Evolutionary conservation across 2,888 invertebrate genomes (phyloP).

Genomic region (Drosophila picticornis): DNA sequence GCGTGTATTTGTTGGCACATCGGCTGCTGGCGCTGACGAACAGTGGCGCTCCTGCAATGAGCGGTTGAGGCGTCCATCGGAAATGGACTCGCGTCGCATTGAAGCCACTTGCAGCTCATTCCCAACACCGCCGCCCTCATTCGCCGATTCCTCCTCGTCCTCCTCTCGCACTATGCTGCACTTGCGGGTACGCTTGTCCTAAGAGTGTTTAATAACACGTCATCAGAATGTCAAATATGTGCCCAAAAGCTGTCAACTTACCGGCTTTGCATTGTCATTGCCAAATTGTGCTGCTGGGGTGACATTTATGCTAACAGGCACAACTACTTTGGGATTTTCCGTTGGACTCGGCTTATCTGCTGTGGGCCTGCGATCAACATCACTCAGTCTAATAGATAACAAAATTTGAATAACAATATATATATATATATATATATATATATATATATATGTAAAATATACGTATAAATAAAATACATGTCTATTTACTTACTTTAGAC

Average conservation of each 20-base stretch:
- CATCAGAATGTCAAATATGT: not conserved
- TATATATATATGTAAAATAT: no score
- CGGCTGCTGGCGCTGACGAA: slow-evolving; percentile 67
- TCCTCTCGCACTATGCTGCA: slow-evolving; percentile 97
- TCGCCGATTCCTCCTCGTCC: slow-evolving; percentile 94
- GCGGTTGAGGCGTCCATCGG: slow-evolving; percentile 91
- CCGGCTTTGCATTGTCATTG: slow-evolving; percentile 75
- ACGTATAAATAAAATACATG: not conserved
- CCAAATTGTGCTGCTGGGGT: slow-evolving; percentile 72
- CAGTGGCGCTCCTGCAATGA: slow-evolving; percentile 87
- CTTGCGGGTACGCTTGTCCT: slow-evolving; percentile 89
- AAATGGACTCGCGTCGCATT: slow-evolving; percentile 90
- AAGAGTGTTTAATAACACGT: not conserved
- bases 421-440: not conserved
- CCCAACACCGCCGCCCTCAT: slow-evolving; percentile 85
- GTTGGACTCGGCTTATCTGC: slow-evolving; percentile 70
- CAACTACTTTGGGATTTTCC: slow-evolving; percentile 75
- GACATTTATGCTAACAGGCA: slow-evolving; percentile 82
- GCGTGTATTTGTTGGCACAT: slow-evolving; percentile 86
- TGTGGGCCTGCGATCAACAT: slow-evolving; percentile 49
- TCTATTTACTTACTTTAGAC: slow-evolving; percentile 62
- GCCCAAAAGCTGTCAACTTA: slow-evolving; percentile 22
- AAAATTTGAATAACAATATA: not conserved
- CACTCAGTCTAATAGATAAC: slow-evolving; percentile 41
- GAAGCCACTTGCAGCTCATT: slow-evolving; percentile 87